A percentile compares a stretch with the other conserved stretches of the same genome.
phyloP scores from a whole-genome alignment of 1,140 invertebrate genomes.

The Brachionus sp. region DNA sequence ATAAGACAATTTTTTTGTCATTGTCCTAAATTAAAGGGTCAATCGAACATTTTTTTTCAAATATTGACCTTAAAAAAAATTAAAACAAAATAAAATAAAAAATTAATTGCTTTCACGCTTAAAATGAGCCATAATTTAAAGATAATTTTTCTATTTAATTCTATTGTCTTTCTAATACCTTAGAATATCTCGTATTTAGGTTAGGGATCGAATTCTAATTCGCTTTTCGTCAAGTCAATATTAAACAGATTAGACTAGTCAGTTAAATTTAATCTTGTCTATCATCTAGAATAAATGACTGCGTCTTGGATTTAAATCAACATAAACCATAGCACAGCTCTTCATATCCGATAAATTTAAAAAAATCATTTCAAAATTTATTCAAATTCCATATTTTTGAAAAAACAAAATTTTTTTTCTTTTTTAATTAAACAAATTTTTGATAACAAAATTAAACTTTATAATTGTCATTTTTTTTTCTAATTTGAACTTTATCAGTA shows the following conservation, averaged over 20 bases:
- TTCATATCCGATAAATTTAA: not conserved
- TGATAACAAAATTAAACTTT: no score
- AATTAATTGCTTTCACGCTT: slow-evolving; percentile 13
- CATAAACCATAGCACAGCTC: not conserved
- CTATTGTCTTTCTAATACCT: not conserved
- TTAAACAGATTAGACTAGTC: slow-evolving; percentile 2
- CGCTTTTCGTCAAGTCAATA: not conserved
- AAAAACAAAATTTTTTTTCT: no score
- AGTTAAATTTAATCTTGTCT: slow-evolving; percentile 4
- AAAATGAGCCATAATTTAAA: slow-evolving; percentile 31
- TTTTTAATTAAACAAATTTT: no score
- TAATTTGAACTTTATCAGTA: not conserved
- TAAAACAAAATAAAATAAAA: not conserved
- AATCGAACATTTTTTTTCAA: not conserved
- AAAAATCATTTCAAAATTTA: not conserved
- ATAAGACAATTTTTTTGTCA: not conserved
- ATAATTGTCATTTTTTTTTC: no score
- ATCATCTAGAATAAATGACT: not conserved
- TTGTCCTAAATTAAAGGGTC: not conserved
- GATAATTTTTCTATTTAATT: not conserved
- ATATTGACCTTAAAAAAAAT: slow-evolving; percentile 15
- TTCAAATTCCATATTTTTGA: no score
- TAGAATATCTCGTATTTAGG: not conserved
- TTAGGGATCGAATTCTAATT: not conserved
- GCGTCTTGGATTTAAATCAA: not conserved